phyloP scores from a whole-genome alignment of 2,888 invertebrate genomes.

The Geotrupes spiniger region DNA sequence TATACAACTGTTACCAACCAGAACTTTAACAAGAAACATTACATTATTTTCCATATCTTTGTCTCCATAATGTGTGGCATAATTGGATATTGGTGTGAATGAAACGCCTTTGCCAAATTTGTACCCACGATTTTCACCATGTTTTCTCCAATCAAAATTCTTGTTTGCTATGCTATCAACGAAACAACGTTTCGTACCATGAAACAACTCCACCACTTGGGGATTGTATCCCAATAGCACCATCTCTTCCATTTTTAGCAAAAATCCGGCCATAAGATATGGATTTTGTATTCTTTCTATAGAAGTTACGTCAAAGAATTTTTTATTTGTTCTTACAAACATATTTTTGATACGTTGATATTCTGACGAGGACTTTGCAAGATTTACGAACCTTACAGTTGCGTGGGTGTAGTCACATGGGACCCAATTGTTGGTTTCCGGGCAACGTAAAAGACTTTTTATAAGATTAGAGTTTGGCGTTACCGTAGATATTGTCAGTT shows the following conservation, averaged over 20 bases:
- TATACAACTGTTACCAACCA: slow-evolving; percentile 15
- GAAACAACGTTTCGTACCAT: slow-evolving; percentile 8
- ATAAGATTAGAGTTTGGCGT: too few relatives aligned
- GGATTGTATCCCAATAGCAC: neutral
- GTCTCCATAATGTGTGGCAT: slow-evolving; percentile 11
- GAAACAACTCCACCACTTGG: slow-evolving; percentile 10
- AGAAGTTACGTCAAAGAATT: slow-evolving; percentile 4
- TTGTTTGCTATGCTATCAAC: slow-evolving; percentile 4
- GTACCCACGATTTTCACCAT: slow-evolving; percentile 5
- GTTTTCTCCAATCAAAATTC: slow-evolving; percentile 16
- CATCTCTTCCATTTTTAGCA: slow-evolving; percentile 16
- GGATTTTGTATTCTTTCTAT: slow-evolving; percentile 17
- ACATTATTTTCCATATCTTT: neutral
- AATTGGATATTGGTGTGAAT: slow-evolving; percentile 9
- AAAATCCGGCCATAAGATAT: slow-evolving; percentile 9
- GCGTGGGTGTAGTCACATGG: neutral
- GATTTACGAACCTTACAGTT: neutral
- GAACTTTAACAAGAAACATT: slow-evolving; percentile 14
- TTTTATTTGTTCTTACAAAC: slow-evolving; percentile 4
- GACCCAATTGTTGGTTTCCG: neutral
- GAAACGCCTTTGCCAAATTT: slow-evolving; percentile 12
- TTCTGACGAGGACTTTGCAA: neutral
- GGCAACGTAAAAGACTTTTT: too few relatives aligned
- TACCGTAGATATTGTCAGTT: too few relatives aligned
- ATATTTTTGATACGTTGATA: neutral